Evolutionary conservation across 1,140 invertebrate genomes (phyloP).

Genomic region (Scaptodrosophila lebanonensis): DNA sequence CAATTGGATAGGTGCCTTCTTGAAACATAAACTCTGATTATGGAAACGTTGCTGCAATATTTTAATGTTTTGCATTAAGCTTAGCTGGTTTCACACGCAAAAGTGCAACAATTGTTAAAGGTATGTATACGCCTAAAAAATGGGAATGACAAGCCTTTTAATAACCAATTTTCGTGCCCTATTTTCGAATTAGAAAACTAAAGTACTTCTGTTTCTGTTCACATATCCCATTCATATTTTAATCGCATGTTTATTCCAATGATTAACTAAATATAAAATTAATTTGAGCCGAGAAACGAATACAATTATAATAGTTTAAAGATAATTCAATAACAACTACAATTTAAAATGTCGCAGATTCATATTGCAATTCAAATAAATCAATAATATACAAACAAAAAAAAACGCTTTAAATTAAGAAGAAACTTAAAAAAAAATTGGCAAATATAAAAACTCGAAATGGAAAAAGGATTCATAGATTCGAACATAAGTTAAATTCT

Average conservation of each 20-base stretch:
- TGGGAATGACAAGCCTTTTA: conserved; percentile 34
- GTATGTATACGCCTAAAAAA: conserved; percentile 11
- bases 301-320: no score
- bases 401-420: no score
- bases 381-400: neutral
- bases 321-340: neutral
- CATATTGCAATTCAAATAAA: no score
- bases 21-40: conserved; percentile 15
- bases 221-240: no score
- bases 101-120: conserved; percentile 4
- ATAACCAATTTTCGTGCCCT: no score
- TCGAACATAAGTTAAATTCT: conserved; percentile 7
- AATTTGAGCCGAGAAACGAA: no score
- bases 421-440: neutral
- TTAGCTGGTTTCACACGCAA: conserved; percentile 20
- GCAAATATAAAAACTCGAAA: conserved; percentile 22
- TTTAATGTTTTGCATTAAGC: conserved; percentile 6
- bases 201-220: no score
- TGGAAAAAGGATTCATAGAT: conserved; percentile 1
- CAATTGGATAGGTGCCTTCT: conserved; percentile 27
- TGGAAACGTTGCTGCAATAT: conserved; percentile 4
- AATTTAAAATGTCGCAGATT: no score
- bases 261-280: no score
- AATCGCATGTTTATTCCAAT: no score
- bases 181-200: no score